Evolutionary conservation across 2,797 vertebrate species (phyloP).

Genomic region (Poecilia gillii): DNA sequence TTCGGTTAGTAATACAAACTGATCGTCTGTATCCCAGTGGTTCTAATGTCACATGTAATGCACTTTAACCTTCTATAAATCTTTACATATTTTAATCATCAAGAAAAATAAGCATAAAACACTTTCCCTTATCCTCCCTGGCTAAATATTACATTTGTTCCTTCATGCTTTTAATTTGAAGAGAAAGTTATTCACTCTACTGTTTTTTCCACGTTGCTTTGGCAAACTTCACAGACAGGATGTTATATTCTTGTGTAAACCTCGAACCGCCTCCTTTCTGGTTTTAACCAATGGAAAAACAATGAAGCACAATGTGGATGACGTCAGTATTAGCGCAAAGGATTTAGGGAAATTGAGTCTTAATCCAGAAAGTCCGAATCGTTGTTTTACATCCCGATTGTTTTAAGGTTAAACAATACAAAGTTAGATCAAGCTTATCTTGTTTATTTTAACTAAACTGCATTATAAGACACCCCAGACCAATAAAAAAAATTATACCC

Average conservation of each 20-base stretch:
- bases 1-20: background rate
- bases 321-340: background rate
- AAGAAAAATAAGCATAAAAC: background rate
- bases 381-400: background rate
- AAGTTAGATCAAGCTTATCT: constrained; percentile 21
- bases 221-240: constrained; percentile 37
- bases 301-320: fast-evolving
- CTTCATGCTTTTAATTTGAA: constrained; percentile 14
- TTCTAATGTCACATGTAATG: background rate
- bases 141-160: background rate
- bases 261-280: constrained; percentile 17
- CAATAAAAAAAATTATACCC: constrained; percentile 32
- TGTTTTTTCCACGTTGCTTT: background rate
- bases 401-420: background rate
- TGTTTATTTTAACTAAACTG: constrained; percentile 43
- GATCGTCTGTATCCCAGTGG: background rate
- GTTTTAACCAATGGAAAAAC: constrained; percentile 42
- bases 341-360: constrained; percentile 38
- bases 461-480: constrained; percentile 32
- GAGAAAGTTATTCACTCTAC: background rate
- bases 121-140: background rate
- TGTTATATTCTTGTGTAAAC: constrained; percentile 21
- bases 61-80: background rate
- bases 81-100: background rate
- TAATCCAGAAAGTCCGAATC: background rate